These are phyloP conservation scores for Volucella zonaria DNA, from an alignment of 2,888 invertebrate species.

Conservation along the genomic window DNA sequence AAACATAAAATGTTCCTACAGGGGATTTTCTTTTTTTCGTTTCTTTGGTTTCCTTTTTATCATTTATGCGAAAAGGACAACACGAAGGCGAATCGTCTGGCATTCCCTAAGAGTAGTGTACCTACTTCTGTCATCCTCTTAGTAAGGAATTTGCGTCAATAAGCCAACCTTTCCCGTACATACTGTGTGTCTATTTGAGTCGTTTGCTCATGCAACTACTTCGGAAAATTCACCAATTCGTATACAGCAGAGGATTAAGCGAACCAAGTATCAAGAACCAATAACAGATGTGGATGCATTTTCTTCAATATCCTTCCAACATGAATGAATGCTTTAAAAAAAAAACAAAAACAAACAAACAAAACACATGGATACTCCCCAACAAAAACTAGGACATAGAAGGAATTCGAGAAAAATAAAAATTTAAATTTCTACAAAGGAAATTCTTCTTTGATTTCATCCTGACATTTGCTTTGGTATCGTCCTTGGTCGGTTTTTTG, in stretches of 20 bases:
- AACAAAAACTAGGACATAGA: not conserved
- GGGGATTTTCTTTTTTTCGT: conserved; percentile 45
- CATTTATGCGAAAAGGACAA: conserved; percentile 62
- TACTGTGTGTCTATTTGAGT: not conserved
- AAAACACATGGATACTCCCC: conserved; percentile 10
- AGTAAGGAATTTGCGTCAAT: conserved; percentile 45
- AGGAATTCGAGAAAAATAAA: conserved; percentile 44
- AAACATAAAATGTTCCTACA: conserved; percentile 44
- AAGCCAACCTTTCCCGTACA: conserved; percentile 45
- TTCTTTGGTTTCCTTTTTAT: conserved; percentile 35
- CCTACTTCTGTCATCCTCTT: conserved; percentile 4
- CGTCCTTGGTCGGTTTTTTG: not conserved
- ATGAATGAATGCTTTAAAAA: conserved; percentile 18
- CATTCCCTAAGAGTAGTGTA: not conserved
- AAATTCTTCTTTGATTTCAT: conserved; percentile 62
- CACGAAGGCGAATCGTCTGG: conserved; percentile 5
- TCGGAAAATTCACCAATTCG: not conserved
- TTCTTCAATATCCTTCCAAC: conserved; percentile 13
- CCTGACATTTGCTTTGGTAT: conserved; percentile 53
- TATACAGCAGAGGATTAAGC: conserved; percentile 7
- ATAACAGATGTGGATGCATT: conserved; percentile 48
- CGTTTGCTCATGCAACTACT: not conserved
- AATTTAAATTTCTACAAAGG: conserved; percentile 67
- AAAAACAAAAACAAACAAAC: not conserved
- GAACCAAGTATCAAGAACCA: conserved; percentile 37